These are phyloP conservation scores for Pocillopora damicornis DNA, from an alignment of 64 coral and sea anemone genomes.

Conservation along the genomic window DNA sequence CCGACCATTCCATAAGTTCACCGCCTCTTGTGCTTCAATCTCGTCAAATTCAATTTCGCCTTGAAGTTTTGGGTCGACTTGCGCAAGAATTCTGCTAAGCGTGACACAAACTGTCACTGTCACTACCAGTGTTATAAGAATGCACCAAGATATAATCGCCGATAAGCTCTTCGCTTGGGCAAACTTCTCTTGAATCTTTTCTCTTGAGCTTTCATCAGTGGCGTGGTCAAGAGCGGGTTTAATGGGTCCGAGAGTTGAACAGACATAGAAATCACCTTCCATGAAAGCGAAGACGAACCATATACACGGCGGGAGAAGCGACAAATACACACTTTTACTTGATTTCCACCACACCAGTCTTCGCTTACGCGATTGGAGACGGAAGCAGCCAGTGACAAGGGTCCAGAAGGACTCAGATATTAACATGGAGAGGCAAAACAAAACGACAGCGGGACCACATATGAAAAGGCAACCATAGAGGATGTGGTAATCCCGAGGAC, in stretches of 20 bases:
- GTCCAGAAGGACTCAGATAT: slow-evolving; percentile 83
- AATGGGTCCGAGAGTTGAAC: slow-evolving; percentile 49
- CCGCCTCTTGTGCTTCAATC: slow-evolving; percentile 34
- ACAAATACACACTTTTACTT: slow-evolving; percentile 37
- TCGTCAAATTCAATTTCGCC: slow-evolving; percentile 44
- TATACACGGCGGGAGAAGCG: slow-evolving; percentile 46
- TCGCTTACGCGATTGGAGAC: slow-evolving; percentile 26
- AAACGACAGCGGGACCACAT: slow-evolving; percentile 56
- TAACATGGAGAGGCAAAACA: slow-evolving; percentile 74
- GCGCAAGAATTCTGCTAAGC: slow-evolving; percentile 26
- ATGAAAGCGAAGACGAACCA: slow-evolving; percentile 63
- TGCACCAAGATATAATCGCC: slow-evolving; percentile 52
- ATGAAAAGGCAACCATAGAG: slow-evolving; percentile 66
- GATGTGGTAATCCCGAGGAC: slow-evolving; percentile 48
- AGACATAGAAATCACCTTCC: slow-evolving; percentile 54
- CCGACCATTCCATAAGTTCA: slow-evolving; percentile 10
- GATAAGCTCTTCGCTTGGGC: slow-evolving; percentile 52
- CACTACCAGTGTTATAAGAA: slow-evolving; percentile 29
- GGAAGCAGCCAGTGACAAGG: slow-evolving; percentile 60
- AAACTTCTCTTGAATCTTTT: slow-evolving; percentile 21
- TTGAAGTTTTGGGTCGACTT: slow-evolving; percentile 36
- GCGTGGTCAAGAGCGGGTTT: slow-evolving; percentile 1
- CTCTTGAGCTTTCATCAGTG: background rate
- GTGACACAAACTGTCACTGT: slow-evolving; percentile 46
- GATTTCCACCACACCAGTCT: slow-evolving; percentile 67